A percentile compares a stretch with the other conserved stretches of the same genome.
phyloP scores from a whole-genome alignment of 2,888 invertebrate species.

The Caenorhabditis afra region DNA sequence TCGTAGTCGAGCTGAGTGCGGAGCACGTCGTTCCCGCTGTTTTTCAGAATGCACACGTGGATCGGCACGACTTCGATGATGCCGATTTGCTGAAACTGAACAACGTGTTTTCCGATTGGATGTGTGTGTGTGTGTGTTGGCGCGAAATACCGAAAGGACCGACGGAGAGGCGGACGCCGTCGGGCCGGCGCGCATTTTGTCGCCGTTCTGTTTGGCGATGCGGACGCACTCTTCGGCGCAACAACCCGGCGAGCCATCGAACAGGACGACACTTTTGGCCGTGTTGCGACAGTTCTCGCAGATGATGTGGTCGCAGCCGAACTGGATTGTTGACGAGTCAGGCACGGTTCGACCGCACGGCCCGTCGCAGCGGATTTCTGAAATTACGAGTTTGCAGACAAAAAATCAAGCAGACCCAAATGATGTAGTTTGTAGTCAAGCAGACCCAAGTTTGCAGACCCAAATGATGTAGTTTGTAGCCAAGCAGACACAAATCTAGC shows the following conservation, averaged over 20 bases:
- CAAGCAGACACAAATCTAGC: no score
- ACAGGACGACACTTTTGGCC: conserved; percentile 1
- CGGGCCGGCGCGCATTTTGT: conserved; percentile 25
- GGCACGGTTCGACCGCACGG: conserved; percentile 29
- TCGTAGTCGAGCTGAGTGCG: conserved; percentile 38
- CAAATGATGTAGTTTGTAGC: no score
- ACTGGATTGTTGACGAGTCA: conserved; percentile 11
- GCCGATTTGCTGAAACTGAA: conserved; percentile 8
- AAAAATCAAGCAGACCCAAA: not conserved
- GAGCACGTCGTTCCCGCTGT: conserved; percentile 16
- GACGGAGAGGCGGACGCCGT: not conserved
- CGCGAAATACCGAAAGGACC: not conserved
- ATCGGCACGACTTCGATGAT: conserved; percentile 6
- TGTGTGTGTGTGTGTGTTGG: no score
- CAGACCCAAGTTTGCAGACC: no score
- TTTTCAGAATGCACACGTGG: conserved; percentile 28
- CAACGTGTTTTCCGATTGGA: not conserved
- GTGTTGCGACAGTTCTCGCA: conserved; percentile 32
- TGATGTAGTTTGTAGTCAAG: no score
- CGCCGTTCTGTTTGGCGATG: conserved; percentile 21
- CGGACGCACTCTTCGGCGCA: conserved; percentile 37
- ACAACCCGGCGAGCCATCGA: conserved; percentile 53
- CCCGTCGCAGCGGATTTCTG: conserved; percentile 43
- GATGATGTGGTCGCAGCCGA: conserved; percentile 53
- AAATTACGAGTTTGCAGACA: no score